A percentile compares a stretch with the other conserved stretches of the same genome.
Evolutionary conservation across 2,113 vertebrate genomes (phyloP).

Genomic region (Anolis carolinensis): DNA sequence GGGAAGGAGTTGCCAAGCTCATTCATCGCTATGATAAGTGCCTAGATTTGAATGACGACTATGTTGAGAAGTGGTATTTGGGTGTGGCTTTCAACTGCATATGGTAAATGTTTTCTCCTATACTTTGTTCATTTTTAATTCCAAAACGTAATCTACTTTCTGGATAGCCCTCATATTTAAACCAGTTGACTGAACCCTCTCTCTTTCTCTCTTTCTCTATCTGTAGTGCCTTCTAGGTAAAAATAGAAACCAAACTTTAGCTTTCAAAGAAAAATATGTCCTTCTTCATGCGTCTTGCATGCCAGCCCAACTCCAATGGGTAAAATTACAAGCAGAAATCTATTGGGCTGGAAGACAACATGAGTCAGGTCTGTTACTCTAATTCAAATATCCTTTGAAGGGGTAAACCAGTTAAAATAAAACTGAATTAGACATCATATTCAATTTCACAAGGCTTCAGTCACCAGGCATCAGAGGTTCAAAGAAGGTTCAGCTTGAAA

Average conservation of each 20-base stretch:
- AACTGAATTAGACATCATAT: conserved; percentile 33
- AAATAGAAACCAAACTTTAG: neutral
- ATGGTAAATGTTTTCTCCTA: too few species aligned
- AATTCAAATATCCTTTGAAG: conserved; percentile 1
- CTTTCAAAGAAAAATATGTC: neutral
- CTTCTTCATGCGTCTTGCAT: neutral
- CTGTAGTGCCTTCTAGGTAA: neutral
- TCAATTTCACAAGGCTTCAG: conserved; percentile 24
- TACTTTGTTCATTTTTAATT: too few species aligned
- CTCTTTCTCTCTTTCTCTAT: too few species aligned
- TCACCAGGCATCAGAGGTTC: conserved; percentile 22
- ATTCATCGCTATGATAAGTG: too few species aligned
- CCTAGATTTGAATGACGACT: too few species aligned
- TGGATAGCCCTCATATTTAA: too few species aligned
- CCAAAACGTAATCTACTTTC: too few species aligned
- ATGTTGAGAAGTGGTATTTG: too few species aligned
- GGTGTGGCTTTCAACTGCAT: too few species aligned
- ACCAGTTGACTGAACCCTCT: too few species aligned
- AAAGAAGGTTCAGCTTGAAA: conserved; percentile 51
- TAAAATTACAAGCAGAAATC: neutral
- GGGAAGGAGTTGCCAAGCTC: too few species aligned
- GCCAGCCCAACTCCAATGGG: neutral
- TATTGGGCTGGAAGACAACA: conserved; percentile 28
- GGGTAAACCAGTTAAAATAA: conserved; percentile 40
- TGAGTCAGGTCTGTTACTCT: conserved; percentile 10